Conservation (phyloP, 2,888 invertebrate species). For the Cosmopolites sordidus region DNA sequence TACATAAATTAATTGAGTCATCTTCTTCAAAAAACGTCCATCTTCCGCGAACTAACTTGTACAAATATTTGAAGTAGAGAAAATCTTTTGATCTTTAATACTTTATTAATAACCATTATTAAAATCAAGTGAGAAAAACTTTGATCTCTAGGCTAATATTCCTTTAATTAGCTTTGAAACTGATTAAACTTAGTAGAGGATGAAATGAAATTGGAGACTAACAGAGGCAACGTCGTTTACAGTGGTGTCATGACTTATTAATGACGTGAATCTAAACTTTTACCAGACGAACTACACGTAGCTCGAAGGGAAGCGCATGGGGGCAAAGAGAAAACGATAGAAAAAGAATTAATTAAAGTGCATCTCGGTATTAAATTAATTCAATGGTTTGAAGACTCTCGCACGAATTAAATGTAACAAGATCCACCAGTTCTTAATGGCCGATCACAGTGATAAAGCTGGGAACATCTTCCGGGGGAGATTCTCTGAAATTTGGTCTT, state of each 20-base stretch:
- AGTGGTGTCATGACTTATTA: background rate
- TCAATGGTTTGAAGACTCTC: conserved; percentile 1
- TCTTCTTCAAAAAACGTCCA: too few species aligned
- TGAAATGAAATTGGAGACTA: too few species aligned
- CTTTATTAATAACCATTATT: too few species aligned
- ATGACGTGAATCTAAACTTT: background rate
- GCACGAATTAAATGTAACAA: conserved; percentile 13
- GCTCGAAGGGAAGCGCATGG: background rate
- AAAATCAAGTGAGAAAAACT: too few species aligned
- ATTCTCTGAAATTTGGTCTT: background rate
- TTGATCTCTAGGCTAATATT: too few species aligned
- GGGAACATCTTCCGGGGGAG: background rate
- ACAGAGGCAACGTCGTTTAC: too few species aligned
- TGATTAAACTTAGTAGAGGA: too few species aligned
- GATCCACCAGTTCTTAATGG: conserved; percentile 5
- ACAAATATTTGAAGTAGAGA: too few species aligned
- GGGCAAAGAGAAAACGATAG: background rate
- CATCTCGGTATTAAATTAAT: conserved; percentile 1
- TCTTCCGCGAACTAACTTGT: too few species aligned
- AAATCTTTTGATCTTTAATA: too few species aligned
- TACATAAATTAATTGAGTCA: too few species aligned
- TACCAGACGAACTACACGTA: background rate
- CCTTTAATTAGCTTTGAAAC: too few species aligned
- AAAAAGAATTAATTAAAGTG: conserved; percentile 1
- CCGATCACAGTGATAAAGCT: conserved; percentile 12